Conservation (phyloP, 2,888 invertebrate genomes). For the Parapristionchus giblindavisi region DNA sequence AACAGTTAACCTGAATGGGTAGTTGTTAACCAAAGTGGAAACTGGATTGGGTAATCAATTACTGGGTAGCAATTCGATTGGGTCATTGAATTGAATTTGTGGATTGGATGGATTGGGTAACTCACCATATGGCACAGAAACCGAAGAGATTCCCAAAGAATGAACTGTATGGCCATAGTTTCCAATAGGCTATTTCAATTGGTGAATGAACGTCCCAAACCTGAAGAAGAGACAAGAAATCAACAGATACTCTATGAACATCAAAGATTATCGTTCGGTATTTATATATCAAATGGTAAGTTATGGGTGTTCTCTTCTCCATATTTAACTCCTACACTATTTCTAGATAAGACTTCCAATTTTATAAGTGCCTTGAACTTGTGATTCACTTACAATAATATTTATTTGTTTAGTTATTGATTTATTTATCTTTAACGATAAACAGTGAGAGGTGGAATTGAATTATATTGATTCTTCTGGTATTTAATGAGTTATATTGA, state of each 20-base stretch:
- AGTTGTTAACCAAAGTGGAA: background rate
- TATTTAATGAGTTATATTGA: too few species aligned
- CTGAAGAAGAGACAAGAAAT: background rate
- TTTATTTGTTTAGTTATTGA: too few species aligned
- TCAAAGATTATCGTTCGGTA: background rate
- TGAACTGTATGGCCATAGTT: constrained; percentile 60
- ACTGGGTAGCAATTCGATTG: constrained; percentile 4
- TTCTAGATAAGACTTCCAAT: background rate
- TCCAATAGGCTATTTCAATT: constrained; percentile 44
- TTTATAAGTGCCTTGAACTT: too few species aligned
- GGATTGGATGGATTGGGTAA: background rate
- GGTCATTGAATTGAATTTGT: background rate
- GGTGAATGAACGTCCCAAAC: constrained; percentile 8
- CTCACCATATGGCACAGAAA: constrained; percentile 65
- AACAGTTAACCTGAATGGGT: constrained; percentile 52
- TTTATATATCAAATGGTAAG: background rate
- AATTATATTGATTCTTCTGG: too few species aligned
- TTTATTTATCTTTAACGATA: too few species aligned
- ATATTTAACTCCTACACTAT: background rate
- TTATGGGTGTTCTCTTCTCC: background rate
- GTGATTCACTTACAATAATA: too few species aligned
- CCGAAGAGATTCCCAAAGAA: constrained; percentile 65
- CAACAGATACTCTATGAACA: background rate
- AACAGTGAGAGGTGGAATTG: too few species aligned
- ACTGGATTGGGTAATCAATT: background rate